phyloP scores from a whole-genome alignment of 2,113 vertebrate genomes.

The Mesocricetus auratus region DNA sequence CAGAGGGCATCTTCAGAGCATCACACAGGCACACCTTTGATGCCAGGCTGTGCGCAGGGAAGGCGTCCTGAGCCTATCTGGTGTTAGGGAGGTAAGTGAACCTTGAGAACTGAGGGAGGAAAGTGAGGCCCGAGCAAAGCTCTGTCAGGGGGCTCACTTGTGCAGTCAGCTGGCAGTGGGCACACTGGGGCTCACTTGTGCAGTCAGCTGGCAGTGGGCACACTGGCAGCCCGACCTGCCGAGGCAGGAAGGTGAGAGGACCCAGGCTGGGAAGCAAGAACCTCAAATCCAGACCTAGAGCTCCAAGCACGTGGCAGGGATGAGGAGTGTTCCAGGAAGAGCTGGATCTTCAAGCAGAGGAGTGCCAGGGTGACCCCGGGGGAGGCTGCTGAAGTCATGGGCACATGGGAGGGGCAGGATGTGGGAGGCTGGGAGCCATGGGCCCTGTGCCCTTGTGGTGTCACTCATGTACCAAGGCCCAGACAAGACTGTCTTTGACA shows the following conservation, averaged over 20 bases:
- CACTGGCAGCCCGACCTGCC: too few species aligned
- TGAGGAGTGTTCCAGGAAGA: neutral
- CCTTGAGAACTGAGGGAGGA: neutral
- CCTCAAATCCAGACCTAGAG: neutral
- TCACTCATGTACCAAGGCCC: neutral
- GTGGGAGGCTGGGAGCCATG: too few species aligned
- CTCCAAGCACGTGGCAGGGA: neutral
- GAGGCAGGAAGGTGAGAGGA: neutral
- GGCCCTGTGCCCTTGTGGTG: neutral
- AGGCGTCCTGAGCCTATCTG: neutral
- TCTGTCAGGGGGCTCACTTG: neutral
- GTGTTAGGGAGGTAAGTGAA: too few species aligned
- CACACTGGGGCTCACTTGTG: neutral
- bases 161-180: neutral
- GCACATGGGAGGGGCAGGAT: neutral
- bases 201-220: neutral
- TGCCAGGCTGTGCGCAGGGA: neutral
- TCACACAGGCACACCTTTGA: too few species aligned
- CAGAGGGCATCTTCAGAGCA: too few species aligned
- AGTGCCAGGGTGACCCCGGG: neutral
- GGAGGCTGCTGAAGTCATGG: neutral
- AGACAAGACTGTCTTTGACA: slow-evolving; percentile 63
- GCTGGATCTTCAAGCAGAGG: neutral
- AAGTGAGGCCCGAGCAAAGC: neutral
- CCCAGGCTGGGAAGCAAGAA: neutral